phyloP scores from a whole-genome alignment of 2,888 invertebrate genomes.

The Malthinus seriepunctatus region DNA sequence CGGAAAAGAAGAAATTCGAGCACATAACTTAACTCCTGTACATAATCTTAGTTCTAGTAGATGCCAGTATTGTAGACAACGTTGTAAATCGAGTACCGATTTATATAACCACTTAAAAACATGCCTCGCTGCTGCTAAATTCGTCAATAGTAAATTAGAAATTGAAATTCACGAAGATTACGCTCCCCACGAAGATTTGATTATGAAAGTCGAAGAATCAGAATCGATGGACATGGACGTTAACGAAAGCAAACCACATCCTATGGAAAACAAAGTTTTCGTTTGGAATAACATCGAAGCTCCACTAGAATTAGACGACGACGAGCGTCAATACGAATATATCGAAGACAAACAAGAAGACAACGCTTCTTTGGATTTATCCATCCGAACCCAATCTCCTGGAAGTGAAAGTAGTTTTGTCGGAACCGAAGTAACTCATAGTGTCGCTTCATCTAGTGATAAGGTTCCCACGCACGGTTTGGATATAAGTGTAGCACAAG shows the following conservation, averaged over 20 bases:
- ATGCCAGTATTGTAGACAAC: slow-evolving; percentile 83
- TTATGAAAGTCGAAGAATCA: slow-evolving; percentile 38
- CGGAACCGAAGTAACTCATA: slow-evolving; percentile 37
- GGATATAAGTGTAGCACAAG: slow-evolving; percentile 63
- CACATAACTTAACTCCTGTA: slow-evolving; percentile 45
- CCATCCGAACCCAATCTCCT: slow-evolving; percentile 51
- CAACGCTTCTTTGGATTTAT: slow-evolving; percentile 49
- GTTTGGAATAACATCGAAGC: slow-evolving; percentile 76
- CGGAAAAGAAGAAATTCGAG: slow-evolving; percentile 53
- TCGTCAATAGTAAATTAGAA: slow-evolving; percentile 33
- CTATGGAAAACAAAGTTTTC: slow-evolving; percentile 81
- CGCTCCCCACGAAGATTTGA: slow-evolving; percentile 18
- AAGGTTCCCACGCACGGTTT: slow-evolving; percentile 65
- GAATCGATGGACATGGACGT: slow-evolving; percentile 1
- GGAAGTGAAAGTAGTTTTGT: slow-evolving; percentile 47
- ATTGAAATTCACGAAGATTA: slow-evolving; percentile 43
- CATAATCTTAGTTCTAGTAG: slow-evolving; percentile 70
- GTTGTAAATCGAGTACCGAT: slow-evolving; percentile 84
- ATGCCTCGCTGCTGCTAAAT: slow-evolving; percentile 63
- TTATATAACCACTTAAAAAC: slow-evolving; percentile 74
- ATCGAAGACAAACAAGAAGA: slow-evolving; percentile 50
- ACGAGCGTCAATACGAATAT: slow-evolving; percentile 47
- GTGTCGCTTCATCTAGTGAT: slow-evolving; percentile 51
- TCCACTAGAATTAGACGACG: slow-evolving; percentile 49
- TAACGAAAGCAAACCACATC: slow-evolving; percentile 61